A percentile compares a stretch with the other conserved stretches of the same genome.
These are phyloP conservation scores for Bombycilla garrulus DNA, from an alignment of 2,113 vertebrate species.

Conservation along the genomic window DNA sequence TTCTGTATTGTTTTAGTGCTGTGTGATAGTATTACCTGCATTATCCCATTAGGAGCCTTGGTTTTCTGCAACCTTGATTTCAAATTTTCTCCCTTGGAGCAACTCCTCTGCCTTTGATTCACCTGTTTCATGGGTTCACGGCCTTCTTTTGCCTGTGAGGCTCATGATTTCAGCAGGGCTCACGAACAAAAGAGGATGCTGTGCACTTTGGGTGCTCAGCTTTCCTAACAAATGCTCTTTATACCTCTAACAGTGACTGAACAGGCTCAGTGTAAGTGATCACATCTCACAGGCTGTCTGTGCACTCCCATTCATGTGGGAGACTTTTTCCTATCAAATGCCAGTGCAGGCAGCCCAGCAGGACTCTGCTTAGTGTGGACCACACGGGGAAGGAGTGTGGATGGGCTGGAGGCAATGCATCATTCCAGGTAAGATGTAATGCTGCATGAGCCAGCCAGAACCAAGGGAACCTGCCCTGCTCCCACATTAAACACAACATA, in stretches of 20 bases:
- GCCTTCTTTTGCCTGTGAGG: conserved; percentile 19
- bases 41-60: not conserved
- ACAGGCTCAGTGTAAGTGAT: not conserved
- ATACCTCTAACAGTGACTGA: not conserved
- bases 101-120: conserved; percentile 31
- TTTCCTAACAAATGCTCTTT: not conserved
- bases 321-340: not conserved
- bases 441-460: not conserved
- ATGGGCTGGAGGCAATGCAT: not conserved
- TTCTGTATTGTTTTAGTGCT: conserved; percentile 44
- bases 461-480: not conserved
- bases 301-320: not conserved
- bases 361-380: not conserved
- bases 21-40: conserved; percentile 30
- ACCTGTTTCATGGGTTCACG: not conserved
- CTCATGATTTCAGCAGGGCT: not conserved
- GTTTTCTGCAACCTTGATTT: not conserved
- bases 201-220: not conserved
- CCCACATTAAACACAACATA: not conserved
- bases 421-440: accelerated
- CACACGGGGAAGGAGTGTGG: not conserved
- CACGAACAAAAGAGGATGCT: not conserved
- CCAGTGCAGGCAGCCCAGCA: not conserved
- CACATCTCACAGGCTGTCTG: not conserved
- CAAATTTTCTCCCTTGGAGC: not conserved